A percentile compares a stretch with the other conserved stretches of the same genome.
phyloP scores from a whole-genome alignment of 2,113 vertebrate genomes.

The Podocnemis expansa region DNA sequence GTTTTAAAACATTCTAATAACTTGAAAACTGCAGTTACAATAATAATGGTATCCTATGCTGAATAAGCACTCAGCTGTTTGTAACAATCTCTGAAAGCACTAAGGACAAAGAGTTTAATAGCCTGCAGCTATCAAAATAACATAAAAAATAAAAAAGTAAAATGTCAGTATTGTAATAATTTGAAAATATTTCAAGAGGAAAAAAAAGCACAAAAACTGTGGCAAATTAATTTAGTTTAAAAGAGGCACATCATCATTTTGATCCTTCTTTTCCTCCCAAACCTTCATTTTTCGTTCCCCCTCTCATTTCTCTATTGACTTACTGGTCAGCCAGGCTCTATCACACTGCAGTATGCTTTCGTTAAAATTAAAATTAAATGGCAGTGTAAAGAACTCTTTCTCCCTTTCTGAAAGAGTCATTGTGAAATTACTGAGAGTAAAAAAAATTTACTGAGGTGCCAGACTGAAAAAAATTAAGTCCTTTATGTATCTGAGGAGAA shows the following conservation, averaged over 20 bases:
- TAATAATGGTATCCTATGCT: not conserved
- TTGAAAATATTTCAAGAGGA: not conserved
- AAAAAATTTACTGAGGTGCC: not conserved
- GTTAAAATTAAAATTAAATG: not conserved
- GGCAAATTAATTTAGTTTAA: not conserved
- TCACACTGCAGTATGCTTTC: not conserved
- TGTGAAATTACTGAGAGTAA: not conserved
- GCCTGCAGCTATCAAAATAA: not conserved
- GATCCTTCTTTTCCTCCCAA: not conserved
- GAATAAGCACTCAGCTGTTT: not conserved
- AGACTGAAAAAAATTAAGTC: not conserved
- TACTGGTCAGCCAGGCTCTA: not conserved
- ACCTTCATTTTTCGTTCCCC: not conserved
- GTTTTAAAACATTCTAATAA: not conserved
- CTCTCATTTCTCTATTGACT: not conserved
- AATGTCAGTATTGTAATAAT: too few species aligned
- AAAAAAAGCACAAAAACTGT: not conserved
- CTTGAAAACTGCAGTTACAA: not conserved
- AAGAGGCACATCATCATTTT: not conserved
- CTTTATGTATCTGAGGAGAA: not conserved
- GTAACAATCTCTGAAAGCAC: not conserved
- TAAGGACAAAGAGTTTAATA: not conserved
- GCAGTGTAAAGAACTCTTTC: not conserved
- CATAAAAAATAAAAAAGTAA: too few species aligned
- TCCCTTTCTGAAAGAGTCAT: not conserved